Evolutionary conservation across 2,797 vertebrate species (phyloP), one percentile per base, ranked within the genome.

Genomic region (Falco berigora): DNA sequence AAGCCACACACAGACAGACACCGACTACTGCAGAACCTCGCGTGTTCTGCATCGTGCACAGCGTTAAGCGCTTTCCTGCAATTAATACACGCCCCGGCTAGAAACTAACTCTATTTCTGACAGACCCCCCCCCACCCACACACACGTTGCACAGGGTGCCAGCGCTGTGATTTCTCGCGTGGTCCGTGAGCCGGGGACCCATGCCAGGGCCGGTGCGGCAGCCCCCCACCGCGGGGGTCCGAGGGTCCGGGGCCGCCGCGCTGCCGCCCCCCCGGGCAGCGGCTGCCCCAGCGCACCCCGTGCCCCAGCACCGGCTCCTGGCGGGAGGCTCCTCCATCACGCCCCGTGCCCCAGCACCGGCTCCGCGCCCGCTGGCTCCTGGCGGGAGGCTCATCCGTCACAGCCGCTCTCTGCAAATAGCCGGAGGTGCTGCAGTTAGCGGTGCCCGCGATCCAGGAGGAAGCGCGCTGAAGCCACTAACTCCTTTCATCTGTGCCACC

Each of bases 231-330:
- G 53, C 69, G 19, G 46, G 15, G 16, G 32, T 15, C 9, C 69
- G 19, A 40, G 15, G 16, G 32, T 15, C 9, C 1, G 44, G 18
- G 19, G 30, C 64, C 72, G 85, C 59, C 64, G 66, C 75, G 96
- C 89, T 52, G 97, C 97, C 97, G 96, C 90, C 98, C 97, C 97
- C 92, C 90, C 71, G 97, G 96, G 53, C 28, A 22, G n/a, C 56
- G 67, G 8, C 63, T 32, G 1, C 66, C 44, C 7, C 10, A 9
- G 80, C 62, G 2, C 38, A 40, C 38, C 38, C 38, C 38, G 12
- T 40, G 38, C 38, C 38, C 38, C 38, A 40, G 38, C 38, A 40
- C 38, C 38, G 13, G 38, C 38, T 40, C 36, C 36, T 36, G 36
- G 36, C 36, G 36, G 36, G 36, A 36, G 12, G 38, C 38, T 40